phyloP scores from a whole-genome alignment of 2,797 vertebrate genomes.

The Leptatherina wallacei region DNA sequence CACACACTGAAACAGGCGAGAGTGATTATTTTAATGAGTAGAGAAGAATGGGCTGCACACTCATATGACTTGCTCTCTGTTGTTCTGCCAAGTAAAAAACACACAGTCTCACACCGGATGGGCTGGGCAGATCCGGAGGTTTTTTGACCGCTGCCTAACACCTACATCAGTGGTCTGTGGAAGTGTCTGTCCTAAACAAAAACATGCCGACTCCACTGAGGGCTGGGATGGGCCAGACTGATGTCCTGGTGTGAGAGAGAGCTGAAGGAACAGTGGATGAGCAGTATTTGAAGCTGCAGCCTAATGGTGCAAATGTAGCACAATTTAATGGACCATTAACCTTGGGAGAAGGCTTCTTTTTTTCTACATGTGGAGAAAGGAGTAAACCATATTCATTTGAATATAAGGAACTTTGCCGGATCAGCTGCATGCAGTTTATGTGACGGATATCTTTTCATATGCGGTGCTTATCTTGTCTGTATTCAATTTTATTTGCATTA shows the following conservation, averaged over 20 bases:
- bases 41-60: slow-evolving; percentile 34
- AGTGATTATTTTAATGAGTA: slow-evolving; percentile 58
- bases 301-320: slow-evolving; percentile 10
- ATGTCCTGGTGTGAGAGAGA: neutral
- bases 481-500: neutral
- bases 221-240: slow-evolving; percentile 7
- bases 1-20: slow-evolving; percentile 27
- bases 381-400: neutral
- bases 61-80: slow-evolving; percentile 56
- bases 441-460: neutral
- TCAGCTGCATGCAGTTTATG: neutral
- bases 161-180: slow-evolving; percentile 18
- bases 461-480: neutral
- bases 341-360: neutral
- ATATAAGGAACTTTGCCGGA: neutral
- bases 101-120: slow-evolving; percentile 24
- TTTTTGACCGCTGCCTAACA: slow-evolving; percentile 29
- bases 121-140: slow-evolving; percentile 23
- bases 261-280: slow-evolving; percentile 4
- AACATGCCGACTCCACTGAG: slow-evolving; percentile 2
- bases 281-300: slow-evolving; percentile 2
- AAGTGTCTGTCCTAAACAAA: slow-evolving; percentile 28
- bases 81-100: slow-evolving; percentile 58
- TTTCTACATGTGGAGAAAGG: neutral
- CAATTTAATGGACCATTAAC: slow-evolving; percentile 30